Evolutionary conservation across 2,113 vertebrate genomes (phyloP).

Genomic region (Galemys pyrenaicus): DNA sequence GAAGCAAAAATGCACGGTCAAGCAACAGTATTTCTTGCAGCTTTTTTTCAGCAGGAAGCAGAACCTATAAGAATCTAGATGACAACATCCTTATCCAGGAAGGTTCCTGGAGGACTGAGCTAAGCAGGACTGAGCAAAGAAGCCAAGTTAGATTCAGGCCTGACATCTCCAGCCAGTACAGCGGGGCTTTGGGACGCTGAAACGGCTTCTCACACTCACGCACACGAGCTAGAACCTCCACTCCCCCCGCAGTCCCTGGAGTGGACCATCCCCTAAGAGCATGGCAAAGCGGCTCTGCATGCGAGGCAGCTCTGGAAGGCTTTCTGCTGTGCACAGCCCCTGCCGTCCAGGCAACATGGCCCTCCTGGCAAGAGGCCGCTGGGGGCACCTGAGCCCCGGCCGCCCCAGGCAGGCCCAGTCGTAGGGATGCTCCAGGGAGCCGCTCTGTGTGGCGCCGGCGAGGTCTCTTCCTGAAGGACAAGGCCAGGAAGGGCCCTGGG

Average conservation of each 20-base stretch:
- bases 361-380: background rate
- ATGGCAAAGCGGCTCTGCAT: background rate
- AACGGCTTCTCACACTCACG: background rate
- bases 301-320: background rate
- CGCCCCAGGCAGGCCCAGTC: background rate
- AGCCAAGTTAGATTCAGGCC: background rate
- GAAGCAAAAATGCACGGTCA: background rate
- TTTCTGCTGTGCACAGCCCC: background rate
- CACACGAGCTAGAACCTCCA: background rate
- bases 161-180: background rate
- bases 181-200: background rate
- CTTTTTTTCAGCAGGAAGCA: background rate
- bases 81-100: background rate
- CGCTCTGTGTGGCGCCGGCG: background rate
- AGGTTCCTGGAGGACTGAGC: background rate
- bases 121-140: background rate
- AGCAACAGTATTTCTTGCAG: background rate
- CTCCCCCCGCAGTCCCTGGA: fast-evolving
- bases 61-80: background rate
- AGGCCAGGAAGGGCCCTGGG: background rate
- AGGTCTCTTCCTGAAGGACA: background rate
- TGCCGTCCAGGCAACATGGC: background rate
- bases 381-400: background rate
- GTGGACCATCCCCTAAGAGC: background rate
- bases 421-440: background rate